Evolutionary conservation across 2,113 vertebrate species (phyloP).

Genomic region (Lycocorax pyrrhopterus): DNA sequence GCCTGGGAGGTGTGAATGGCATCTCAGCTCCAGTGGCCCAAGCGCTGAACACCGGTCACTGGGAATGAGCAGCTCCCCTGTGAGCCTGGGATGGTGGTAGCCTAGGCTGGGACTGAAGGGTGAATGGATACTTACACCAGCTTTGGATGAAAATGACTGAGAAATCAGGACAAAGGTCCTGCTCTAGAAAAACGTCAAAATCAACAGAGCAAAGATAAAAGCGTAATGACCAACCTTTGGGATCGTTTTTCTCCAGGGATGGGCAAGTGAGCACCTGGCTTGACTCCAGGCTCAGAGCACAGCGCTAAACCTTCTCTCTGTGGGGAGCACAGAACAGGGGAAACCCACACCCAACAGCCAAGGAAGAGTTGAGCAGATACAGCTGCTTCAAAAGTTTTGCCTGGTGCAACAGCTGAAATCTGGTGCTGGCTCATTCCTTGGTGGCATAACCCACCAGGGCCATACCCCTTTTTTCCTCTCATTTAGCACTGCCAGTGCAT

Average conservation of each 20-base stretch:
- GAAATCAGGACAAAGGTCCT: background rate
- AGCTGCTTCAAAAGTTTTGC: background rate
- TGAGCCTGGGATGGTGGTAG: background rate
- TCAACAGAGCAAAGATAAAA: background rate
- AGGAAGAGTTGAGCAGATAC: background rate
- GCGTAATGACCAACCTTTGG: fast-evolving
- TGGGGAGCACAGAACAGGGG: background rate
- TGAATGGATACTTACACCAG: background rate
- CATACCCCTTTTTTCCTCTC: background rate
- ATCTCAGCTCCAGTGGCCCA: background rate
- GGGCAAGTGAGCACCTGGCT: background rate
- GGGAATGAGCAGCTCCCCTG: background rate
- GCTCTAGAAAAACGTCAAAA: background rate
- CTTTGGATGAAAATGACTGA: background rate
- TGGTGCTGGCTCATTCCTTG: background rate
- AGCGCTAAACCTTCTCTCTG: fast-evolving
- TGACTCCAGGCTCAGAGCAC: background rate
- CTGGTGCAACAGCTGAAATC: background rate
- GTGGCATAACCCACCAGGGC: background rate
- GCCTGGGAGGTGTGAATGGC: background rate
- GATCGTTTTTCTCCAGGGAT: background rate
- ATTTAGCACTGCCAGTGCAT: background rate
- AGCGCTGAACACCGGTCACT: background rate
- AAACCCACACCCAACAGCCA: background rate
- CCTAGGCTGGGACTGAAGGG: background rate